Conservation (phyloP, 2,113 vertebrate species). For the Machaerirhynchus nigripectus region DNA sequence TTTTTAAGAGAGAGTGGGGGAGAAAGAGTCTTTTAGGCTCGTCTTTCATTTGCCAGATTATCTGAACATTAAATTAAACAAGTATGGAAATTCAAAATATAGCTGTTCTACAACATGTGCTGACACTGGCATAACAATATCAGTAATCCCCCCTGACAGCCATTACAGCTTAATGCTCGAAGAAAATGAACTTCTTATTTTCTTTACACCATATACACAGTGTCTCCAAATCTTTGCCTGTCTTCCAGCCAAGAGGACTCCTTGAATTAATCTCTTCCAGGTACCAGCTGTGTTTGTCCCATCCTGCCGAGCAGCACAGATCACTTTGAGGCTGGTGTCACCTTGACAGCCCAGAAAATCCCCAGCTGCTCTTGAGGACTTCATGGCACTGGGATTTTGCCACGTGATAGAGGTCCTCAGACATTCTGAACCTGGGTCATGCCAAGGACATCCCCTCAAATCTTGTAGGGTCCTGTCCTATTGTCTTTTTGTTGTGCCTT, state of each 20-base stretch:
- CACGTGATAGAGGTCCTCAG: not conserved
- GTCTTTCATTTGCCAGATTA: constrained; percentile 62
- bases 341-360: constrained; percentile 22
- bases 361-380: not conserved
- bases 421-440: not conserved
- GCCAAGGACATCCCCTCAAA: not conserved
- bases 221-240: not conserved
- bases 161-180: constrained; percentile 56
- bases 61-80: constrained; percentile 60
- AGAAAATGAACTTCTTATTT: constrained; percentile 63
- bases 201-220: constrained; percentile 30
- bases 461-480: not conserved
- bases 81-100: constrained; percentile 62
- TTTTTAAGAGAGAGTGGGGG: not conserved
- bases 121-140: constrained; percentile 60
- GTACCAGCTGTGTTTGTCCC: constrained; percentile 59
- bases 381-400: not conserved
- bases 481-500: not conserved
- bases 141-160: constrained; percentile 61
- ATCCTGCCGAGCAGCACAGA: not conserved
- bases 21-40: constrained; percentile 11
- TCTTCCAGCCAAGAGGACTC: constrained; percentile 37
- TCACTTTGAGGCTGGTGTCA: not conserved
- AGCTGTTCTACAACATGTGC: constrained; percentile 59
- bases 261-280: constrained; percentile 37